Evolutionary conservation across 1,140 invertebrate species (phyloP), one percentile per base, ranked within the genome.

Genomic region (Ptiloglossa arizonensis): DNA sequence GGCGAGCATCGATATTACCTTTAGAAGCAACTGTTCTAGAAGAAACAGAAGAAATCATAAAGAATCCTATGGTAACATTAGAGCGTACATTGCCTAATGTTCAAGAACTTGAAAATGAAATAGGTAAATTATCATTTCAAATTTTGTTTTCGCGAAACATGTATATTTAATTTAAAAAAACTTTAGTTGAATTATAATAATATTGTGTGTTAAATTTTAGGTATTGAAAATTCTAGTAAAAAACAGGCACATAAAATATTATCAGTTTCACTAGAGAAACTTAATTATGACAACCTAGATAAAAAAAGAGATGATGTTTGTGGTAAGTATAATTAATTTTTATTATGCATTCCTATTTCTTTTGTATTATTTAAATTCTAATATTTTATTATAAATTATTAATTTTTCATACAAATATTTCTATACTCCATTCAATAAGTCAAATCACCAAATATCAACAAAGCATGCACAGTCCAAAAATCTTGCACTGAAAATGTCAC

Each of bases 11-110:
- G 0, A 50, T 83, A 3, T 17, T 86, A 41, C 63, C 83, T 5
- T 56, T 67, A 4, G 70, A 89, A 67, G 79, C 82, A 15, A 72
- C 79, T 15, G 71, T 87, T 6, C 32, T 52, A 38, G 88, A 90
- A 32, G 89, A 90, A 78, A 32, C 27, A 29, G 79, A 82, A 69
- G 70, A 79, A 13, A 44, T 48, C 11, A 75, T 66, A 2, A 71
- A 75, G 15, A 63, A 59, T 56, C 74, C 73, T 59, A 27, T 75
- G 0, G 50, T 71, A 44, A 66, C 81, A 44, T 56, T 83, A 38
- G 66, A 83, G 27, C 11, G 48, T 38, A 67, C 59, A 24, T 54
- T 84, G 75, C 9, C 35, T 46, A 50, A 83, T 64, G 15, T 64
- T 24, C 74, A 72, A 27, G 81, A 86, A 68, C 13, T 54, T 19